These are phyloP conservation scores for Apis florea DNA, from an alignment of 1,140 invertebrate species.

Conservation along the genomic window DNA sequence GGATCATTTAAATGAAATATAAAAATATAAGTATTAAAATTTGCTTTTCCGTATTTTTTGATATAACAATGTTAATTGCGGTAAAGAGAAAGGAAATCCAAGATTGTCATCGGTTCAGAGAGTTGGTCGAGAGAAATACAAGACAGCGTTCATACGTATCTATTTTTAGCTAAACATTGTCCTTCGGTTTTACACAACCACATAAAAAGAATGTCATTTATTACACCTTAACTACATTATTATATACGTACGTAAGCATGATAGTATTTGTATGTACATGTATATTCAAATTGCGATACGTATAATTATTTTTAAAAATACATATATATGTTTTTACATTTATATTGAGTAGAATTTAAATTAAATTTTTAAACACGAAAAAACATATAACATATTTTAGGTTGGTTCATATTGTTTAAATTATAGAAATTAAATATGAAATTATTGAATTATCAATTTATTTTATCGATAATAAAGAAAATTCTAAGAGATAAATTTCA, in stretches of 20 bases:
- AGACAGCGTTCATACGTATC: constrained; percentile 63
- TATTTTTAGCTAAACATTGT: constrained; percentile 75
- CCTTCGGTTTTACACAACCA: constrained; percentile 73
- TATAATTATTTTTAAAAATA: not conserved
- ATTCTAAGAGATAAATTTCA: not conserved
- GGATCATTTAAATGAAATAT: constrained; percentile 31
- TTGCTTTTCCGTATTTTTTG: constrained; percentile 20
- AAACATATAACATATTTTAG: not conserved
- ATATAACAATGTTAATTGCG: not conserved
- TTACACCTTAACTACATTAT: constrained; percentile 32
- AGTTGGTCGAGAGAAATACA: constrained; percentile 58
- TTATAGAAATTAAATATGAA: not conserved
- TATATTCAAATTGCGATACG: not conserved
- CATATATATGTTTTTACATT: too few relatives aligned
- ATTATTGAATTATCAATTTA: not conserved
- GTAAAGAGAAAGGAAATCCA: constrained; percentile 37
- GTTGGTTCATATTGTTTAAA: not conserved
- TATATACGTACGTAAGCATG: not conserved
- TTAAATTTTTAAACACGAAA: not conserved
- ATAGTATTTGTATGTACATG: not conserved
- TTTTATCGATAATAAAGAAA: not conserved
- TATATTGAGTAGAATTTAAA: too few relatives aligned
- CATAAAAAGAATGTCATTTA: constrained; percentile 52
- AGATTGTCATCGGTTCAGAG: constrained; percentile 40
- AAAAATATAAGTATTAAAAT: constrained; percentile 19